A percentile compares a stretch with the other conserved stretches of the same genome.
phyloP scores from a whole-genome alignment of 2,888 invertebrate species.

The Sericinus montela region DNA sequence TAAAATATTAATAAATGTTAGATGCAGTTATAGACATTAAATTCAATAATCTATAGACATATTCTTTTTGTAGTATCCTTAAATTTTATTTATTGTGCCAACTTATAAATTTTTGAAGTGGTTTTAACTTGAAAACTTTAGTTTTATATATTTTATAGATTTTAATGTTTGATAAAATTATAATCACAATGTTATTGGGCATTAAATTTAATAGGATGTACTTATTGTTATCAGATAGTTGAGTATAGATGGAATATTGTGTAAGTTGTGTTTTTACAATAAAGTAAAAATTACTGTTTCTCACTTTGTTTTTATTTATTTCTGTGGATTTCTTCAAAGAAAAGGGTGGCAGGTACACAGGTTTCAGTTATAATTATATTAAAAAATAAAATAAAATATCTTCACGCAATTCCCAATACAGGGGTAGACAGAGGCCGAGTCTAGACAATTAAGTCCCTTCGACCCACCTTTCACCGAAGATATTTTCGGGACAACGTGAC shows the following conservation, averaged over 20 bases:
- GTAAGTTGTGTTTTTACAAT: constrained; percentile 71
- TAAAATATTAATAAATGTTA: constrained; percentile 28
- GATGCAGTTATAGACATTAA: constrained; percentile 6
- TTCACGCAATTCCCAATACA: too few relatives aligned
- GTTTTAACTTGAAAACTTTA: constrained; percentile 29
- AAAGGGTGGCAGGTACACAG: too few relatives aligned
- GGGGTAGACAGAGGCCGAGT: too few relatives aligned
- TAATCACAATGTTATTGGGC: constrained; percentile 37
- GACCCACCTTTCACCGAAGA: too few relatives aligned
- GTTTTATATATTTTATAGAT: constrained; percentile 21
- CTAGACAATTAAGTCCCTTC: too few relatives aligned
- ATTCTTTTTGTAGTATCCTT: constrained; percentile 29
- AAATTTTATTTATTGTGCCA: constrained; percentile 41
- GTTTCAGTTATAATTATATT: too few relatives aligned
- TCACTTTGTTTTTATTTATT: too few relatives aligned
- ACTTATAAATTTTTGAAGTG: constrained; percentile 39
- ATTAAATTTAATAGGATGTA: constrained; percentile 44
- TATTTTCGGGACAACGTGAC: too few relatives aligned
- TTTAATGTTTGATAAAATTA: constrained; percentile 11
- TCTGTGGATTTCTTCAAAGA: too few relatives aligned
- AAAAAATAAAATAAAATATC: too few relatives aligned
- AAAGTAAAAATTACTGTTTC: constrained; percentile 60
- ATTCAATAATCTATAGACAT: constrained; percentile 22
- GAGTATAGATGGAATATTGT: constrained; percentile 48
- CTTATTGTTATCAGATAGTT: constrained; percentile 59